A percentile compares a stretch with the other conserved stretches of the same genome.
Evolutionary conservation across 2,888 invertebrate genomes (phyloP).

Genomic region (Eurytoma adleriae): DNA sequence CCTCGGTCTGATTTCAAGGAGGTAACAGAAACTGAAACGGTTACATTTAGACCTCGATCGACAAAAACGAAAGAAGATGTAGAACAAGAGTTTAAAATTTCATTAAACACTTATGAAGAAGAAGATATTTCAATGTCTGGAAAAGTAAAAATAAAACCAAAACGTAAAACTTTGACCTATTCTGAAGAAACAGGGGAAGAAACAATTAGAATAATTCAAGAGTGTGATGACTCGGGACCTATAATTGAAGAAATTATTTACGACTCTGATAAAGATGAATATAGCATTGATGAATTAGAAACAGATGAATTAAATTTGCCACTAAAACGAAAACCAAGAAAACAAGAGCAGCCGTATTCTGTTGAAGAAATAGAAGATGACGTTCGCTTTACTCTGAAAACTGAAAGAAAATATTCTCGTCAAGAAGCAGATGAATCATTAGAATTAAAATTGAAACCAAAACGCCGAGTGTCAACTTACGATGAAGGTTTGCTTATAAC

Average conservation of each 20-base stretch:
- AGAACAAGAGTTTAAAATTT: constrained; percentile 93
- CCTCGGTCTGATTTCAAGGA: constrained; percentile 83
- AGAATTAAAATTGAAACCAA: constrained; percentile 84
- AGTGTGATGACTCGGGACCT: constrained; percentile 81
- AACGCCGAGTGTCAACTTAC: constrained; percentile 82
- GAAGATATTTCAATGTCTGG: constrained; percentile 92
- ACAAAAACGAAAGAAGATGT: constrained; percentile 91
- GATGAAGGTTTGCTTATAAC: constrained; percentile 80
- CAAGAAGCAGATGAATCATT: constrained; percentile 81
- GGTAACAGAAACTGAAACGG: constrained; percentile 85
- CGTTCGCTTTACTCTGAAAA: constrained; percentile 74
- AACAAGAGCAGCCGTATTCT: constrained; percentile 73
- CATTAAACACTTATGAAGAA: constrained; percentile 90
- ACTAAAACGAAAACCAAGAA: constrained; percentile 68
- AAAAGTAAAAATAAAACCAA: constrained; percentile 86
- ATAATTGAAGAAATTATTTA: constrained; percentile 82
- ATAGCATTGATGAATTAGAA: constrained; percentile 71
- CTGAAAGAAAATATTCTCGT: constrained; percentile 75
- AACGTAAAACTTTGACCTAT: constrained; percentile 84
- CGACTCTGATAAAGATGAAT: constrained; percentile 81
- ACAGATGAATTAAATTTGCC: constrained; percentile 74
- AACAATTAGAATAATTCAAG: constrained; percentile 83
- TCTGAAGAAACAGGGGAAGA: constrained; percentile 88
- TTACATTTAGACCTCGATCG: constrained; percentile 86
- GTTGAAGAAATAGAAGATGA: constrained; percentile 78